Base-by-base conservation (phyloP, 2,888 invertebrate species). In the Lordiphosa fenestrarum region DNA sequence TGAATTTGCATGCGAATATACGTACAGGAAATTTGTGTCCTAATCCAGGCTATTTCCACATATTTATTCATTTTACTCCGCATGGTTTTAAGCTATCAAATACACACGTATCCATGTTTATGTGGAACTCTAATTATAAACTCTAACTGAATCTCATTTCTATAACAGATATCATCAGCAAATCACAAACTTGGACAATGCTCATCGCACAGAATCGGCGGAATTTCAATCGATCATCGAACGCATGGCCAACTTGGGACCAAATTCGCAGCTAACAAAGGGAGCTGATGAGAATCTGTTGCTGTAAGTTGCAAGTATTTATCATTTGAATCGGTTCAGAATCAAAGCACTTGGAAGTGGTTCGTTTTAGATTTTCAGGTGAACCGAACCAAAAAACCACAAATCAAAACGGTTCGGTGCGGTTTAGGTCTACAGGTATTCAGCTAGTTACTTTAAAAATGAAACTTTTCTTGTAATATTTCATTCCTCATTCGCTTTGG, bases 251-350 rank as follows among this genome's bases (percentile, higher is more conserved):
- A 91, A 93, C 4, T 87, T 89, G 50, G 97, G 97, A 19, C 93
- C 95, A 23, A 94, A 96, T 90, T 88, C 92, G 2, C 89, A 91
- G 40, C 90, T 94, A n/a, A 90, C 92, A n/a, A 94, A 93, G 84
- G 97, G 97, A 51, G 93, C 96, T 0, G 93, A 95, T 86, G 95
- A 95, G 81, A 92, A 92, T 74, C 89, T 95, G 23, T 90, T 96
- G 30, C 88, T 96, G 96, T 96, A 91, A 91, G 94, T 92, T 9
- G 0, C 0, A 3, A 2, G 0, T 2, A 6, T 23, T 1, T 4
- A 13, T 1, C 0, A 3, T n/a, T 15, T 15, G 15, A 15, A 15
- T 15, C 15, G 15, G 15, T 15, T 15, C 2, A 15, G 15, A 15
- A 15, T 15, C 15, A 15, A 15, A 15, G 15, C 15, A 15, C 1